phyloP scores from a whole-genome alignment of 1,140 invertebrate species.

The Heliconius congener region DNA sequence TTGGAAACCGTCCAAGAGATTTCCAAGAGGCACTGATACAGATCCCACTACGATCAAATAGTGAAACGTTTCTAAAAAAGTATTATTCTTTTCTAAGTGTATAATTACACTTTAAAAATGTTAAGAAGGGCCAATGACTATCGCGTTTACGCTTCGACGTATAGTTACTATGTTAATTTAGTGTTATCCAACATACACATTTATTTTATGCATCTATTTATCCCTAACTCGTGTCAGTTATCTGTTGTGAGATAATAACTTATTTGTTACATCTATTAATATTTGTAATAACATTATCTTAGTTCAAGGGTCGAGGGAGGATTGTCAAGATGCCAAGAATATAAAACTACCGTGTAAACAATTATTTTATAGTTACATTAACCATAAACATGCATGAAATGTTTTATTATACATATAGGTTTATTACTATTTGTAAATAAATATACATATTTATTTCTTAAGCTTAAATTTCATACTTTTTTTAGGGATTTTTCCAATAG shows the following conservation, averaged over 20 bases:
- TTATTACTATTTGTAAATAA: background rate
- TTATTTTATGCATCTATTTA: background rate
- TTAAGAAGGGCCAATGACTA: no score
- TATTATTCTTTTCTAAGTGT: no score
- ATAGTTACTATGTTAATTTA: background rate
- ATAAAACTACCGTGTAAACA: conserved; percentile 4
- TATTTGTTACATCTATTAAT: conserved; percentile 12
- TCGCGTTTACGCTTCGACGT: background rate
- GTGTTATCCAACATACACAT: background rate
- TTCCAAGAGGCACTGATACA: no score
- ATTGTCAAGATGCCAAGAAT: background rate
- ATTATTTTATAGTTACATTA: background rate
- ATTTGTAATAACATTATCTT: conserved; percentile 1
- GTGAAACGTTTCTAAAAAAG: no score
- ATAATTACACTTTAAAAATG: no score
- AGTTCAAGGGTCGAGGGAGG: background rate
- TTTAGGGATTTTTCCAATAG: no score
- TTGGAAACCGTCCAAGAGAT: no score
- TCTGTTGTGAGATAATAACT: background rate
- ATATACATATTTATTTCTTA: no score
- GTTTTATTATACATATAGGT: background rate
- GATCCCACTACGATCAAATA: no score
- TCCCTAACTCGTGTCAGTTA: conserved; percentile 3
- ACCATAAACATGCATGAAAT: background rate
- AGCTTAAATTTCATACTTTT: no score